Conservation (phyloP, 2,113 vertebrate genomes). For the Phasianus colchicus region DNA sequence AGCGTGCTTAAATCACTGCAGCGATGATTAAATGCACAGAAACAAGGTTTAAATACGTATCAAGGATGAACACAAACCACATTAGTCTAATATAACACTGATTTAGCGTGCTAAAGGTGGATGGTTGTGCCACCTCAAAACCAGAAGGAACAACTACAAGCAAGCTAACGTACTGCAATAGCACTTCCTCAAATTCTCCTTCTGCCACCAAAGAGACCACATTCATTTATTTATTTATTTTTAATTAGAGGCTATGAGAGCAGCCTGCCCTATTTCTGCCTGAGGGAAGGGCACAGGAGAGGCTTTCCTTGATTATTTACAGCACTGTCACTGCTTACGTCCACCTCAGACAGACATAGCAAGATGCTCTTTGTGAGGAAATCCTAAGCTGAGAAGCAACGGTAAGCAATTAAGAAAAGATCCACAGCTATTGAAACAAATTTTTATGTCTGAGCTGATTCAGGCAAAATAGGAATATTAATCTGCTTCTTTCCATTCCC, state of each 20-base stretch:
- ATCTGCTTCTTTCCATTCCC: not conserved
- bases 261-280: not conserved
- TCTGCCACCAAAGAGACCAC: not conserved
- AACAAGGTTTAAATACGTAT: not conserved
- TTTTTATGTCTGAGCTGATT: not conserved
- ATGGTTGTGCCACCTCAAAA: not conserved
- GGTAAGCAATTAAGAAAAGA: not conserved
- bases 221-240: too few relatives aligned
- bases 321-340: not conserved
- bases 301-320: not conserved
- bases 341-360: not conserved
- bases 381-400: not conserved
- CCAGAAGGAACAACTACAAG: not conserved
- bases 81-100: rapidly evolving
- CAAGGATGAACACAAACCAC: not conserved
- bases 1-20: not conserved
- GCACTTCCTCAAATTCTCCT: not conserved
- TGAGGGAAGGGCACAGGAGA: rapidly evolving
- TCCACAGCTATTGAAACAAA: not conserved
- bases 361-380: not conserved
- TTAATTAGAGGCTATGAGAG: not conserved
- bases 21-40: not conserved
- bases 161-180: not conserved
- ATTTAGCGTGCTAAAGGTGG: not conserved
- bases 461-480: not conserved